These are phyloP conservation scores for Cephalopachus bancanus DNA, from an alignment of 2,797 vertebrate genomes.

Conservation along the genomic window DNA sequence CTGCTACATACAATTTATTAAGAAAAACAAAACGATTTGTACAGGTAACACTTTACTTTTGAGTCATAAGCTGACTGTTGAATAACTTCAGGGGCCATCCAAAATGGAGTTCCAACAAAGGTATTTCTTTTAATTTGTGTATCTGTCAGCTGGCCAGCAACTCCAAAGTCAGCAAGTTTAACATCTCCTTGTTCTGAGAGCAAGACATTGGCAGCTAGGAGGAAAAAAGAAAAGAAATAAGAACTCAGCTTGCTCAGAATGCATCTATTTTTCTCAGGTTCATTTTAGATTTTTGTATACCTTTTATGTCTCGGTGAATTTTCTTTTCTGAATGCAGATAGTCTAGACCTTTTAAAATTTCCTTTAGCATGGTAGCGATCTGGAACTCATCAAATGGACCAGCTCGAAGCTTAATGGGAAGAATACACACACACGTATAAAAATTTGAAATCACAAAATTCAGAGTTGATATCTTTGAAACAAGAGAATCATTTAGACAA, in stretches of 20 bases:
- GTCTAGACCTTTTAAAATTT: conserved; percentile 93
- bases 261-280: conserved; percentile 59
- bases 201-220: conserved; percentile 91
- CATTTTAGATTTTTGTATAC: conserved; percentile 77
- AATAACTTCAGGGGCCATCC: conserved; percentile 93
- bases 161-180: conserved; percentile 92
- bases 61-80: conserved; percentile 93
- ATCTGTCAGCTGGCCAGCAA: conserved; percentile 92
- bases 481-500: conserved; percentile 44
- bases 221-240: conserved; percentile 54
- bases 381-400: conserved; percentile 93
- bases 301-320: conserved; percentile 94
- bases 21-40: neutral
- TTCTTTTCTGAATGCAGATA: conserved; percentile 93
- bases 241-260: conserved; percentile 29
- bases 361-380: conserved; percentile 93
- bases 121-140: conserved; percentile 93
- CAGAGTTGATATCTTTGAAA: conserved; percentile 62
- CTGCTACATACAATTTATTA: neutral
- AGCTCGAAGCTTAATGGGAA: conserved; percentile 88
- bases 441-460: conserved; percentile 53
- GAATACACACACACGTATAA: conserved; percentile 40
- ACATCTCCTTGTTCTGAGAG: conserved; percentile 93
- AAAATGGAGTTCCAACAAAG: conserved; percentile 92
- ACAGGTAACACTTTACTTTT: conserved; percentile 87